phyloP scores from a whole-genome alignment of 2,888 invertebrate species.

The Pyralis farinalis region DNA sequence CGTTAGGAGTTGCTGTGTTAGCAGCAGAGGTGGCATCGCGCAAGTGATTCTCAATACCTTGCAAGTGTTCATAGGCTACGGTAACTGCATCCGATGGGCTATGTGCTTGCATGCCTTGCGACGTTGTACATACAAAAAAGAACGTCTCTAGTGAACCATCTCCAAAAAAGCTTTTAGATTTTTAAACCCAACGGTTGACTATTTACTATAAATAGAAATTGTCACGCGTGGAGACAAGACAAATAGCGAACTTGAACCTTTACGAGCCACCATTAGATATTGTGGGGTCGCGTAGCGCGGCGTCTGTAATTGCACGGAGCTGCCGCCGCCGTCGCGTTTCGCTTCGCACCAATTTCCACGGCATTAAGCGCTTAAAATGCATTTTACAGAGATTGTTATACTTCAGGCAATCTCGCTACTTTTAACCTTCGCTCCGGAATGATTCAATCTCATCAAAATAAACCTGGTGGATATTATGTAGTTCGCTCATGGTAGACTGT shows the following conservation, averaged over 20 bases:
- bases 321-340: constrained; percentile 46
- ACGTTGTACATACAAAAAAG: no score
- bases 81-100: no score
- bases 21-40: no score
- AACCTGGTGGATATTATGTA: neutral
- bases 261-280: constrained; percentile 36
- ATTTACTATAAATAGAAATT: neutral
- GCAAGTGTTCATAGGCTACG: no score
- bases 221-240: neutral
- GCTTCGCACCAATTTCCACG: constrained; percentile 64
- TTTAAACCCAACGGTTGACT: no score
- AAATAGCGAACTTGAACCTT: constrained; percentile 39
- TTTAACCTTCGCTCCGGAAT: constrained; percentile 41
- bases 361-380: constrained; percentile 69
- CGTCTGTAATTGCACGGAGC: constrained; percentile 66
- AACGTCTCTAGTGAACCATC: no score
- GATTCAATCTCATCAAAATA: constrained; percentile 28
- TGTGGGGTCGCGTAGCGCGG: constrained; percentile 40
- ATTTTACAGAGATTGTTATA: constrained; percentile 65
- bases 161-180: no score
- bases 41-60: no score
- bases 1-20: no score
- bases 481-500: no score
- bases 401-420: constrained; percentile 47
- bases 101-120: no score